Conservation (phyloP, 2,888 invertebrate species). For the Tipula lateralis region DNA sequence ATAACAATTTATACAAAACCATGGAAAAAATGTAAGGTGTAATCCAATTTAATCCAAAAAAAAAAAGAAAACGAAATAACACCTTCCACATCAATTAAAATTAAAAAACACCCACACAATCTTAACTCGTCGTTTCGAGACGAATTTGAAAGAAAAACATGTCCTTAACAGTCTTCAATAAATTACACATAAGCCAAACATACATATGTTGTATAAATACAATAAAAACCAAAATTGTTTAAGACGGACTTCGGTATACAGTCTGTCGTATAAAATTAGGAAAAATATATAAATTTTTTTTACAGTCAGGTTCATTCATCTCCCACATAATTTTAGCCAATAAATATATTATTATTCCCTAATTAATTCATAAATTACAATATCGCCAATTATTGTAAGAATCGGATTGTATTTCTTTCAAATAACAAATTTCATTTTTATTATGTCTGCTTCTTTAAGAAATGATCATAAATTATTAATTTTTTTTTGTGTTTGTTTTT, state of each 20-base stretch:
- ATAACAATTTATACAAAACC: neutral
- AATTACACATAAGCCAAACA: neutral
- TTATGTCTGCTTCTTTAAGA: conserved; percentile 6
- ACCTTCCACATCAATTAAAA: neutral
- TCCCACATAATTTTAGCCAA: neutral
- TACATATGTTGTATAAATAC: neutral
- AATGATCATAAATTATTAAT: neutral
- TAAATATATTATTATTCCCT: neutral
- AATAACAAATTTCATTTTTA: conserved; percentile 4
- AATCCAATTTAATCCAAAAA: neutral
- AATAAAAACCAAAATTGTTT: too few relatives aligned
- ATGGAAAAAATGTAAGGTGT: neutral
- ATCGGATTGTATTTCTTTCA: conserved; percentile 11
- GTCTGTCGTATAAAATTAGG: neutral
- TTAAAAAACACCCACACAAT: neutral
- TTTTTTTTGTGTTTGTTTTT: neutral
- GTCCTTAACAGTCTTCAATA: neutral
- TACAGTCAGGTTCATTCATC: conserved; percentile 14
- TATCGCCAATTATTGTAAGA: conserved; percentile 1
- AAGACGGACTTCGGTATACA: too few relatives aligned
- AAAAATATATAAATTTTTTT: neutral
- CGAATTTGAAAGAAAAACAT: neutral
- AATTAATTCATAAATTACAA: conserved; percentile 11
- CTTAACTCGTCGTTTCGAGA: neutral
- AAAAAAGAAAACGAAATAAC: neutral